Evolutionary conservation across 64 coral and sea anemone species (phyloP).

Genomic region (Montipora capricornis): DNA sequence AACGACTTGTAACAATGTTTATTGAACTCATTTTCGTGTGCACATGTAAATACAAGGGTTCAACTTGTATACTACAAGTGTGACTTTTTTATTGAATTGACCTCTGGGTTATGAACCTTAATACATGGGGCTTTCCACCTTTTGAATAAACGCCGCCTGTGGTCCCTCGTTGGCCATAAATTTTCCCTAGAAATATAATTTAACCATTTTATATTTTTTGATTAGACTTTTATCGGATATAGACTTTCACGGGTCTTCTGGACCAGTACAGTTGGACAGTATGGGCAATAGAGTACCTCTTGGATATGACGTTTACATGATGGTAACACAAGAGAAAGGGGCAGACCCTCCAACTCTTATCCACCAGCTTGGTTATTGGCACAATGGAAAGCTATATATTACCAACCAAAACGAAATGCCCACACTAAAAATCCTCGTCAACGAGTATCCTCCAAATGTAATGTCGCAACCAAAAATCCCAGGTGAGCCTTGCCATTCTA

Average conservation of each 20-base stretch:
- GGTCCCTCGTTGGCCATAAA: too few relatives aligned
- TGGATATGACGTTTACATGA: slow-evolving; percentile 47
- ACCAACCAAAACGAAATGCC: background rate
- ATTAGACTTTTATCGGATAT: slow-evolving; percentile 28
- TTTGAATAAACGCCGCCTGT: too few relatives aligned
- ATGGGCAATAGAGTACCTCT: slow-evolving; percentile 59
- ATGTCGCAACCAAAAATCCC: slow-evolving; percentile 65
- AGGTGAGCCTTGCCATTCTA: slow-evolving; percentile 57
- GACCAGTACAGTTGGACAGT: slow-evolving; percentile 69
- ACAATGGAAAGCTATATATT: slow-evolving; percentile 16
- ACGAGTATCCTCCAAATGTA: slow-evolving; percentile 85
- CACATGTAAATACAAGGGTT: too few relatives aligned
- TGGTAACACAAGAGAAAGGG: background rate
- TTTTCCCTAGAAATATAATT: background rate
- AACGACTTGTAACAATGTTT: too few relatives aligned
- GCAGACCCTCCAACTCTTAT: background rate
- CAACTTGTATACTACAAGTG: too few relatives aligned
- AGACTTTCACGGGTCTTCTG: slow-evolving; percentile 62
- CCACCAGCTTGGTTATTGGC: slow-evolving; percentile 64
- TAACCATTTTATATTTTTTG: background rate
- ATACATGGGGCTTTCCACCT: too few relatives aligned
- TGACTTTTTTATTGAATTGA: too few relatives aligned
- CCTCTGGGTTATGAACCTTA: too few relatives aligned
- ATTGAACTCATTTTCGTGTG: too few relatives aligned
- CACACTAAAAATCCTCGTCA: slow-evolving; percentile 69